These are phyloP conservation scores for Trachelus stipa DNA, from an alignment of 2,888 invertebrate genomes.

Conservation along the genomic window DNA sequence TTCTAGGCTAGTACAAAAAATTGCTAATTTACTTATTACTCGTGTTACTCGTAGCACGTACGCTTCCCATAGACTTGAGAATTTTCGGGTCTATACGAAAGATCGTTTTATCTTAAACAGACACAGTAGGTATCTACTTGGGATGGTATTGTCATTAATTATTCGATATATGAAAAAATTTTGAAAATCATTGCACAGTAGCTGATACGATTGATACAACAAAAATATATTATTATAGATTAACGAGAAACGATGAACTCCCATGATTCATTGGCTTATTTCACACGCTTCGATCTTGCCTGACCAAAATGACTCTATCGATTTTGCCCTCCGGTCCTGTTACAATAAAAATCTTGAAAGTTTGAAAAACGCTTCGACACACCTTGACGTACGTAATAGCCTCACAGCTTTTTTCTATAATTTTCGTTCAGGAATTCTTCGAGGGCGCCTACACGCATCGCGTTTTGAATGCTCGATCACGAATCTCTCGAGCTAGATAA, in stretches of 20 bases:
- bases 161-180: not conserved
- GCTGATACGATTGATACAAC: not conserved
- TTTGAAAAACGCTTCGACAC: not conserved
- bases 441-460: not conserved
- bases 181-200: not conserved
- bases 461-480: not conserved
- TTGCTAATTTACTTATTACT: constrained; percentile 28
- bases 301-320: not conserved
- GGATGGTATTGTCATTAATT: not conserved
- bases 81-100: too few relatives aligned
- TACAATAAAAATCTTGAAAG: not conserved
- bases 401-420: not conserved
- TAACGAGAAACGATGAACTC: not conserved
- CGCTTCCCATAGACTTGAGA: not conserved
- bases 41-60: constrained; percentile 28
- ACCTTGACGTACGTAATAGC: not conserved
- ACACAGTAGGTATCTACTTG: too few relatives aligned
- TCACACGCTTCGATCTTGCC: not conserved
- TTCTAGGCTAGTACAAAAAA: too few relatives aligned
- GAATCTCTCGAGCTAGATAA: not conserved
- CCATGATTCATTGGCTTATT: not conserved
- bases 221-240: not conserved
- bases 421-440: not conserved
- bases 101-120: too few relatives aligned
- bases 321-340: not conserved